Base-by-base conservation (phyloP, 2,888 invertebrate species). In the Aplocera efformata region DNA sequence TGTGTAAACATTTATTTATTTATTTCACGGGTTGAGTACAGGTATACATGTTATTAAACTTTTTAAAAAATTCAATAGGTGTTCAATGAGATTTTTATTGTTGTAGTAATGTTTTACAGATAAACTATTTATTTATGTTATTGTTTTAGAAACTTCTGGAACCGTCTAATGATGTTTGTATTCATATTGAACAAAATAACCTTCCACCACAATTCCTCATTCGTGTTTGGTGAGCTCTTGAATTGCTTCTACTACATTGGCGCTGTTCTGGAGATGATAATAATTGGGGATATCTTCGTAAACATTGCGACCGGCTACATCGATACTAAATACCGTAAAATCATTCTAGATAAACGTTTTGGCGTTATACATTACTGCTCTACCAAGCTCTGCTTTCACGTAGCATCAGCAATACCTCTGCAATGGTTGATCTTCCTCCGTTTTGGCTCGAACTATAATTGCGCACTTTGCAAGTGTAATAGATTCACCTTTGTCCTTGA, bases 101-200 rank as follows among this genome's bases (percentile, higher is more conserved):
- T n/a, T n/a, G n/a, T n/a, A n/a, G n/a, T n/a, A n/a, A n/a, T n/a
- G n/a, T n/a, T 3, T 8, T 23, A 10, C 7, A 10, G 4, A 7
- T 11, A 3, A 10, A 7, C 30, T 25, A 20, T 38, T 13, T 20
- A 22, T 24, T 32, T 21, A 3, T 7, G n/a, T n/a, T n/a, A n/a
- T n/a, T n/a, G n/a, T 66, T 67, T 25, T 59, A 71, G 69, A 33
- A 57, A 36, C n/a, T 35, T 48, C 10, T 67, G 68, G 66, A 57
- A 62, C 10, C 34, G 34, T 1, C 27, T 62, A 0, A 55, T 64
- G 9, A 11, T 63, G 1, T 8, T 43, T 20, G 30, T 56, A 2
- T 32, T 57, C 1, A 11, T 64, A 1, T 6, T 46, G 0, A 49
- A 59, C 28, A 55, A 42, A 32, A 1, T 60, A 0, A 6, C 56